Base-by-base conservation (phyloP, 2,113 vertebrate species). In the Oncorhynchus keta region DNA sequence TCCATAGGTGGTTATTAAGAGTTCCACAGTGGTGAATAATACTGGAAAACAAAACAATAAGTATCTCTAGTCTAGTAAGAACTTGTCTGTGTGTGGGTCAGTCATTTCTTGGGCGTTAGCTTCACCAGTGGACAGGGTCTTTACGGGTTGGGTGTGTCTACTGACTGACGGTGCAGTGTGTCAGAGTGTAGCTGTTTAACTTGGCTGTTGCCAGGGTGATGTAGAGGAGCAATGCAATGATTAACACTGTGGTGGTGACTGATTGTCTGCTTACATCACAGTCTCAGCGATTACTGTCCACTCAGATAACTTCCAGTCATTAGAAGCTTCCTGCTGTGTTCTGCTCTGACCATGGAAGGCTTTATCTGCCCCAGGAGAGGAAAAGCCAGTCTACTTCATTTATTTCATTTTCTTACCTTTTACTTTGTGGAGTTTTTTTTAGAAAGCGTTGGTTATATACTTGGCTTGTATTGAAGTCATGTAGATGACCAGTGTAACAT, bases 211-310 rank as follows among this genome's bases (percentile, higher is more conserved):
- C 88, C 81, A 13, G 57, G 79, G 75, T 74, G 68, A 83, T 80
- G 80, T 75, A 68, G 74, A 72, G 78, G 73, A 65, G 1, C 73
- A 51, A 48, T 11, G 28, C 48, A 51, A 79, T 91, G 74, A 90
- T 93, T 92, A 93, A 89, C 87, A 72, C 22, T 30, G 77, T 77
- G 79, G 16, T 9, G n/a, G 87, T 82, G 84, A 93, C 90, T 90
- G 87, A 86, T 88, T 92, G 84, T 86, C 82, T 49, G 71, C 76
- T 86, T 83, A 84, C 83, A 86, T 89, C 86, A 81, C 72, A 68
- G 83, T 83, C 77, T 78, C 77, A 61, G 59, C 77, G 81, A 85
- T 84, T 77, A 74, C 71, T 45, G 76, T 86, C 75, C 49, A 77
- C 81, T 78, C 78, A 57, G 75, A 78, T 88, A 88, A 88, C 70